A percentile compares a stretch with the other conserved stretches of the same genome.
phyloP scores from a whole-genome alignment of 2,797 vertebrate species.

The Amniataba percoides region DNA sequence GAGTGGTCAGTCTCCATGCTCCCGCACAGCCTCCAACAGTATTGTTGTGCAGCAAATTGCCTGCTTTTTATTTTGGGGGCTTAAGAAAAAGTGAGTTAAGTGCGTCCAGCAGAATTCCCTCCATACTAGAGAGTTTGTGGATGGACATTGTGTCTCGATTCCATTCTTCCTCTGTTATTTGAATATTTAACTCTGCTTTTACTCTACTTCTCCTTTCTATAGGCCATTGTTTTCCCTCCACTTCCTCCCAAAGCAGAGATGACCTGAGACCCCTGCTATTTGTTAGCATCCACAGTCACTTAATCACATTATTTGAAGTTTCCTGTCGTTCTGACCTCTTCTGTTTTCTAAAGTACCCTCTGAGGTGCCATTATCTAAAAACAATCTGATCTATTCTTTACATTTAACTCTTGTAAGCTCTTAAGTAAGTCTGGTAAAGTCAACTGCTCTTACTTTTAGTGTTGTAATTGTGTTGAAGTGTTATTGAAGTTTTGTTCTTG shows the following conservation, averaged over 20 bases:
- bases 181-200: conserved; percentile 11
- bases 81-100: background rate
- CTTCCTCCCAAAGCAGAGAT: background rate
- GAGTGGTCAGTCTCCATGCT: background rate
- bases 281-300: conserved; percentile 1
- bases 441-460: background rate
- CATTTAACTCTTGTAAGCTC: too few relatives aligned
- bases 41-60: background rate
- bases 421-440: background rate
- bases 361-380: too few relatives aligned
- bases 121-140: background rate
- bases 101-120: background rate
- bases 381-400: too few relatives aligned
- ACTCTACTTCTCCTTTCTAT: conserved; percentile 13
- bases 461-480: conserved; percentile 7
- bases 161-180: conserved; percentile 4
- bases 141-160: background rate
- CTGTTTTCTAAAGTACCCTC: too few relatives aligned
- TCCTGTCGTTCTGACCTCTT: too few relatives aligned
- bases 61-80: background rate
- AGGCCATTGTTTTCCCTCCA: background rate
- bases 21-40: background rate
- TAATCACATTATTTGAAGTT: background rate
- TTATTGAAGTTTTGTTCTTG: conserved; percentile 11
- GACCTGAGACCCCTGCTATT: background rate